A percentile compares a stretch with the other conserved stretches of the same genome.
These are phyloP conservation scores for Sphinx pinastri DNA, from an alignment of 2,888 invertebrate species.

Conservation along the genomic window DNA sequence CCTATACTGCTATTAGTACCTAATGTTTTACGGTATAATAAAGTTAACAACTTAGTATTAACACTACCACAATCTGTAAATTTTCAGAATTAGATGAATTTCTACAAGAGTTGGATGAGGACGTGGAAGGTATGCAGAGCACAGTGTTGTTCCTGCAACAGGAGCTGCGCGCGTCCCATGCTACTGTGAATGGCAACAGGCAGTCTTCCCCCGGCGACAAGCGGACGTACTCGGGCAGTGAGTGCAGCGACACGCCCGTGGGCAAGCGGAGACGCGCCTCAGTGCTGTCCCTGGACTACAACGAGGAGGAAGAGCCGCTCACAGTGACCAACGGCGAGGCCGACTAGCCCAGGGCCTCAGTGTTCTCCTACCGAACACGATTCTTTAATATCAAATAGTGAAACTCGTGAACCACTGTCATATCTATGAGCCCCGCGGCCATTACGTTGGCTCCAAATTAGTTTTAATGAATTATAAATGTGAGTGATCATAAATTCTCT, in stretches of 20 bases:
- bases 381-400: slow-evolving; percentile 64
- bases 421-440: slow-evolving; percentile 50
- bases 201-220: slow-evolving; percentile 67
- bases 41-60: background rate
- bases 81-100: slow-evolving; percentile 96
- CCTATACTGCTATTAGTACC: background rate
- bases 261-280: slow-evolving; percentile 89
- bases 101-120: slow-evolving; percentile 97
- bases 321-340: slow-evolving; percentile 88
- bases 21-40: background rate
- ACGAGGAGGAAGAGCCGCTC: slow-evolving; percentile 89
- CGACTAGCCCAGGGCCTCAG: slow-evolving; percentile 69
- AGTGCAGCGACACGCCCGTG: slow-evolving; percentile 72
- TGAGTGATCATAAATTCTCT: slow-evolving; percentile 62
- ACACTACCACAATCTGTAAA: background rate
- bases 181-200: slow-evolving; percentile 70
- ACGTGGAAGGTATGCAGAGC: slow-evolving; percentile 99
- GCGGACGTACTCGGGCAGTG: slow-evolving; percentile 73
- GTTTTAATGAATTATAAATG: slow-evolving; percentile 52
- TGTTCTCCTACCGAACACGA: slow-evolving; percentile 61
- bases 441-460: slow-evolving; percentile 58
- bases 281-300: slow-evolving; percentile 89
- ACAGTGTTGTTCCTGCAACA: slow-evolving; percentile 97
- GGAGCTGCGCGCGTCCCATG: slow-evolving; percentile 91
- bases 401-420: slow-evolving; percentile 55